phyloP scores from a whole-genome alignment of 23 tunicate genomes.

The Diplosoma virens region DNA sequence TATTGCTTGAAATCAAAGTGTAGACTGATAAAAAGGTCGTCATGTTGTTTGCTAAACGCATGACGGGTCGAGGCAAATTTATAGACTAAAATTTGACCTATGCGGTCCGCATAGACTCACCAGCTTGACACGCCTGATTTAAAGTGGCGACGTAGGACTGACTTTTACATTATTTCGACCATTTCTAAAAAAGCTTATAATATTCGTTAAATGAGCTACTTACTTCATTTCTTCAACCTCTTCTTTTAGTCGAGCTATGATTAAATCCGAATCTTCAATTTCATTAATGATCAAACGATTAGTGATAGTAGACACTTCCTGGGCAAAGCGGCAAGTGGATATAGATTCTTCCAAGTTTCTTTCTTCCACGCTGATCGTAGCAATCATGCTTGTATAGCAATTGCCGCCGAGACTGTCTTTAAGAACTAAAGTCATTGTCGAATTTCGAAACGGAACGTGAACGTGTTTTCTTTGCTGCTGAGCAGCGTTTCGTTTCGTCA shows the following conservation, averaged over 20 bases:
- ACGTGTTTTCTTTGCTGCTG: constrained; percentile 10
- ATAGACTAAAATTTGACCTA: too few relatives aligned
- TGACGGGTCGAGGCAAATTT: too few relatives aligned
- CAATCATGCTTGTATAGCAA: constrained; percentile 81
- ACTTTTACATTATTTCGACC: too few relatives aligned
- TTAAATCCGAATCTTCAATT: constrained; percentile 49
- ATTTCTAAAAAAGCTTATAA: too few relatives aligned
- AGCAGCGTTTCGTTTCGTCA: constrained; percentile 36
- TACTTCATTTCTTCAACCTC: constrained; percentile 42
- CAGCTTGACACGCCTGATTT: too few relatives aligned
- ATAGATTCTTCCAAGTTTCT: constrained; percentile 77
- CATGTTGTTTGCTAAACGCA: too few relatives aligned
- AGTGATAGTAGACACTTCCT: constrained; percentile 69
- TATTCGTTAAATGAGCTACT: too few relatives aligned
- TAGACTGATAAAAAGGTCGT: too few relatives aligned
- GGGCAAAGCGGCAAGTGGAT: constrained; percentile 94
- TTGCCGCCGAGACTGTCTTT: constrained; percentile 94
- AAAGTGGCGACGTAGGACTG: too few relatives aligned
- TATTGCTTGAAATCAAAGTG: too few relatives aligned
- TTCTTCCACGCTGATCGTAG: constrained; percentile 73
- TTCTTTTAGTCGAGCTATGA: constrained; percentile 57
- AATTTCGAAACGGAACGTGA: constrained; percentile 93
- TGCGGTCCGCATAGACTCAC: too few relatives aligned
- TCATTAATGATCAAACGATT: constrained; percentile 72
- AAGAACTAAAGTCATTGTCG: constrained; percentile 78